These are phyloP conservation scores for Turritopsis dohrnii DNA, from an alignment of 30 jellyfish, hydroid and myxozoan genomes.

Conservation along the genomic window DNA sequence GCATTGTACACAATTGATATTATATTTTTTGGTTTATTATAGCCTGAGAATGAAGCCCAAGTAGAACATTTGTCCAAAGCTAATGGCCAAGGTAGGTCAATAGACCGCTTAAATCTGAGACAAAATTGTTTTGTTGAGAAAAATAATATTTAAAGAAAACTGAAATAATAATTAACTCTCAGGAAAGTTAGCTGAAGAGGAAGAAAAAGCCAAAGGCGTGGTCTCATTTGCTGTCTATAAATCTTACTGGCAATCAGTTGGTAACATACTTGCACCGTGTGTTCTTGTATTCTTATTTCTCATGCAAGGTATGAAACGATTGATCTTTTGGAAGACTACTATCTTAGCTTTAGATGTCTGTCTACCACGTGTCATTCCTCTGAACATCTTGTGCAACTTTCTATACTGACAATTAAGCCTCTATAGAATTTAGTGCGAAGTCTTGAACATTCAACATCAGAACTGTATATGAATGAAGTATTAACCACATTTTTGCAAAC, in stretches of 20 bases:
- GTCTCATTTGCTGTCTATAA: constrained; percentile 63
- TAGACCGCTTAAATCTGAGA: not conserved
- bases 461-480: too few species aligned
- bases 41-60: not conserved
- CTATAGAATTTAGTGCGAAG: too few species aligned
- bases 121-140: not conserved
- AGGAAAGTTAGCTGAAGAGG: constrained; percentile 80
- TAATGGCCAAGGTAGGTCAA: not conserved
- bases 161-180: not conserved
- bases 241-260: constrained; percentile 83
- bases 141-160: too few species aligned
- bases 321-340: not conserved
- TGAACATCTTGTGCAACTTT: too few species aligned
- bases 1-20: too few species aligned
- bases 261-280: constrained; percentile 50
- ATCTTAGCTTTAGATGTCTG: too few species aligned
- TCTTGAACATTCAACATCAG: too few species aligned
- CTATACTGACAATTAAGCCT: too few species aligned
- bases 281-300: constrained; percentile 55
- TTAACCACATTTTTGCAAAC: too few species aligned
- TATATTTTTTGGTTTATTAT: too few species aligned
- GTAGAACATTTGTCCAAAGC: not conserved
- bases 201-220: constrained; percentile 62
- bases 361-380: too few species aligned
- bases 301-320: constrained; percentile 88